These are phyloP conservation scores for Astreopora myriophthalma DNA, from an alignment of 64 coral and sea anemone species.

Conservation along the genomic window DNA sequence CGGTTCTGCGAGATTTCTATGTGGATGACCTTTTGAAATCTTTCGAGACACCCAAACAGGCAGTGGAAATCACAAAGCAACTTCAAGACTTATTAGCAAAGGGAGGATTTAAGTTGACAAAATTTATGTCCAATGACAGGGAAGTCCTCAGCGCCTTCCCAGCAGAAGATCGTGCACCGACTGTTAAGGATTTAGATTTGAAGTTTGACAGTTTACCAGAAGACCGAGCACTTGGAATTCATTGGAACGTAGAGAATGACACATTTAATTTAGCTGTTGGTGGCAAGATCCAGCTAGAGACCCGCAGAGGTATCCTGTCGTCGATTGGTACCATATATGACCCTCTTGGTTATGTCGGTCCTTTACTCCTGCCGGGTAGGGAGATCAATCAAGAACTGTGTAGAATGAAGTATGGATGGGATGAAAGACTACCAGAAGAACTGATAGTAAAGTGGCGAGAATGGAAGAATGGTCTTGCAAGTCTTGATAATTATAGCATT, in stretches of 20 bases:
- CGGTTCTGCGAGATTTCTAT: constrained; percentile 37
- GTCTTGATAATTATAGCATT: too few relatives aligned
- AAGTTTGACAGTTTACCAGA: constrained; percentile 25
- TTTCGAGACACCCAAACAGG: constrained; percentile 38
- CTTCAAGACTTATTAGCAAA: constrained; percentile 19
- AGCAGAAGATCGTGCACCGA: constrained; percentile 38
- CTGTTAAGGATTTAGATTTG: constrained; percentile 53
- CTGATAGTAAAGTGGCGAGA: constrained; percentile 22
- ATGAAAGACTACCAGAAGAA: constrained; percentile 26
- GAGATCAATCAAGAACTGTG: constrained; percentile 72
- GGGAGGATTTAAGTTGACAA: constrained; percentile 61
- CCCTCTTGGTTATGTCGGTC: constrained; percentile 64
- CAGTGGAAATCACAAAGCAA: constrained; percentile 43
- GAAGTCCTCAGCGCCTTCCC: constrained; percentile 55
- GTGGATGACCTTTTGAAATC: constrained; percentile 61
- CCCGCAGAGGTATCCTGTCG: constrained; percentile 51
- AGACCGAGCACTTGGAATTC: constrained; percentile 62
- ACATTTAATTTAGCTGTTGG: constrained; percentile 17
- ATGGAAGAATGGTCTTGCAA: constrained; percentile 17
- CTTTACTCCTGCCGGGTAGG: constrained; percentile 46
- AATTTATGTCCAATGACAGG: constrained; percentile 43
- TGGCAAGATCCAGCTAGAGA: constrained; percentile 27
- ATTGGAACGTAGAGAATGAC: constrained; percentile 64
- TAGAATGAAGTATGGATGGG: constrained; percentile 40
- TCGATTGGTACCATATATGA: constrained; percentile 67